Base-by-base conservation (phyloP, 37 sponge, comb jelly and placozoan species). In the Agelas oroides region DNA sequence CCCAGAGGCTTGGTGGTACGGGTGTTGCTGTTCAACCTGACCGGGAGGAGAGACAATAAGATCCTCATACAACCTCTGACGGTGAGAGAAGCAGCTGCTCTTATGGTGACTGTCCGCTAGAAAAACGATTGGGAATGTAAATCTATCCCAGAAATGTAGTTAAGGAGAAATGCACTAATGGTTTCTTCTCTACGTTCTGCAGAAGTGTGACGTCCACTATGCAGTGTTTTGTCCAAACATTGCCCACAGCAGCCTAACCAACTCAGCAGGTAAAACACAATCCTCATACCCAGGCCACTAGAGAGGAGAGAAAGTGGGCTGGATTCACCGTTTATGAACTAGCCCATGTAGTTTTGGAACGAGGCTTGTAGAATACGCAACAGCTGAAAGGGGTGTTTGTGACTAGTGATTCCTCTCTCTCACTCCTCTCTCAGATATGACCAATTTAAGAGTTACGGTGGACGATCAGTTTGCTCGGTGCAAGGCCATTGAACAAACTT, bases 171-270 rank as follows among this genome's bases (percentile, higher is more conserved):
- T 70, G 2, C 40, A 38, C 31, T 31, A 38, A 20, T 13, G 13
- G 12, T 68, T 2, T 24, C 6, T 25, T 76, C 5, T 76, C 37
- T 39, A 17, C 46, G 46, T 21, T 40, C 53, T 89, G 6, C 33
- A 91, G 95, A 71, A 32, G 31, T 77, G 84, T 73, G 61, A 53
- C 1, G 76, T 87, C 65, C 59, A 77, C n/a, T 69, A 72, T 35
- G 85, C 84, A 37, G 59, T 91, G 14, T 97, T 97, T 70, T 89
- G 94, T 61, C 97, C 97, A 0, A 97, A 97, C 76, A 86, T 97
- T 30, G 82, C 92, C 5, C 33, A 79, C 72, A 37, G 57, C n/a
- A 41, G 81, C 5, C 66, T 34, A 1, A 5, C 28, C 12, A 70
- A 87, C 58, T 69, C 71, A n/a, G 65, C 84, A 87, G 92, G 92